Evolutionary conservation across 2,888 invertebrate genomes (phyloP), one percentile per base, ranked within the genome.

Genomic region (Drosophila neoperkinsi): DNA sequence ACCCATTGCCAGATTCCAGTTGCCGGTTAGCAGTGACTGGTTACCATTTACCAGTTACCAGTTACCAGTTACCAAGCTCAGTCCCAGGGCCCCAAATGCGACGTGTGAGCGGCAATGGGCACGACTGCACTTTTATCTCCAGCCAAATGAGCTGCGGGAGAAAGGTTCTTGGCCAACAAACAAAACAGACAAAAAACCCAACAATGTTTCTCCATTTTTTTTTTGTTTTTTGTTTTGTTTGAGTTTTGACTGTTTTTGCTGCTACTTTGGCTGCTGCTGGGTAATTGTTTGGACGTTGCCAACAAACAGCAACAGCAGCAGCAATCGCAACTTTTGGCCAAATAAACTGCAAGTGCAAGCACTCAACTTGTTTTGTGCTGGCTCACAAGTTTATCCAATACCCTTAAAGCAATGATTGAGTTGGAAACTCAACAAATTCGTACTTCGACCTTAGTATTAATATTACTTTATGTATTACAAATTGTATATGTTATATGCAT

Each of bases 331-430:
- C 71, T 81, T 84, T 81, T 81, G 87, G 84, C 67, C 89, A 84
- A 89, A 87, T 87, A 87, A 88, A 86, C 88, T 88, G 86, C 84
- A 84, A 88, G 84, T 83, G 84, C 78, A 72, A 68, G 70, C 82
- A 69, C 71, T 85, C 81, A 74, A 78, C 81, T 71, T 70, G 65
- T 75, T 69, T 71, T 78, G 55, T 66, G 69, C 65, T 73, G 63
- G 46, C 81, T 89, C 87, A 89, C 84, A 87, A 89, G 73, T 86
- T 81, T 57, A 11, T 64, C 49, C 56, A 57, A 41, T 51, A 72
- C 77, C 31, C 77, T 68, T 34, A 34, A 53, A 63, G 31, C 11
- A 51, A 31, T 33, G 28, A 67, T 60, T 57, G 59, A 16, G 41
- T 33, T 36, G 21, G 5, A 0, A 11, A 31, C 49, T 28, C 33